Evolutionary conservation across 2,113 vertebrate species (phyloP).

Genomic region (Hippocampus abdominalis): DNA sequence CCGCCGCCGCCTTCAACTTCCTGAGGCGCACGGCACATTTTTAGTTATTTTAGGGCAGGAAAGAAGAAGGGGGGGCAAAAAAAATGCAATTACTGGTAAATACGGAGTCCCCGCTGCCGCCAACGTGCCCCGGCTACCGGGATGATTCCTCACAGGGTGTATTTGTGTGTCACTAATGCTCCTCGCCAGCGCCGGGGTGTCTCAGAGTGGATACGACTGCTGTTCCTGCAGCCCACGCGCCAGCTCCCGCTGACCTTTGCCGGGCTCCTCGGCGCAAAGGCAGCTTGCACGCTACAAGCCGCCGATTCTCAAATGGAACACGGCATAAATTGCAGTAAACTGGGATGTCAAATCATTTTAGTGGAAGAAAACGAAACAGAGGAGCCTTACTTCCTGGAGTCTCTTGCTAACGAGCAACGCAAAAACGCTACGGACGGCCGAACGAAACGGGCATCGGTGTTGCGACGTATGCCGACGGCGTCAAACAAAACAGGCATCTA

Average conservation of each 20-base stretch:
- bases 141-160: conserved; percentile 61
- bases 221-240: conserved; percentile 34
- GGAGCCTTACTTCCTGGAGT: no score
- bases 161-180: conserved; percentile 32
- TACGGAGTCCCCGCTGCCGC: conserved; percentile 70
- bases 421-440: no score
- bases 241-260: conserved; percentile 45
- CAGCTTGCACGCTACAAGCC: conserved; percentile 25
- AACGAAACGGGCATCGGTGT: no score
- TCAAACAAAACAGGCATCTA: no score
- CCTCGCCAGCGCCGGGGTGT: conserved; percentile 28
- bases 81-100: conserved; percentile 76
- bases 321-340: background rate
- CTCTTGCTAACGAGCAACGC: no score
- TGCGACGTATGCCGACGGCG: no score
- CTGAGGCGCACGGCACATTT: conserved; percentile 52
- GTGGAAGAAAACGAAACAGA: no score
- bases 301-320: conserved; percentile 6
- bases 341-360: background rate
- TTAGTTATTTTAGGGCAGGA: conserved; percentile 25
- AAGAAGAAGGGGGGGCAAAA: conserved; percentile 57
- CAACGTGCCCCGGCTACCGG: conserved; percentile 60
- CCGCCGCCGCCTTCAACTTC: conserved; percentile 57
- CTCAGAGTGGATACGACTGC: conserved; percentile 53
- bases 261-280: conserved; percentile 37